Conservation (phyloP, 2,888 invertebrate species). For the Drosophila merina region DNA sequence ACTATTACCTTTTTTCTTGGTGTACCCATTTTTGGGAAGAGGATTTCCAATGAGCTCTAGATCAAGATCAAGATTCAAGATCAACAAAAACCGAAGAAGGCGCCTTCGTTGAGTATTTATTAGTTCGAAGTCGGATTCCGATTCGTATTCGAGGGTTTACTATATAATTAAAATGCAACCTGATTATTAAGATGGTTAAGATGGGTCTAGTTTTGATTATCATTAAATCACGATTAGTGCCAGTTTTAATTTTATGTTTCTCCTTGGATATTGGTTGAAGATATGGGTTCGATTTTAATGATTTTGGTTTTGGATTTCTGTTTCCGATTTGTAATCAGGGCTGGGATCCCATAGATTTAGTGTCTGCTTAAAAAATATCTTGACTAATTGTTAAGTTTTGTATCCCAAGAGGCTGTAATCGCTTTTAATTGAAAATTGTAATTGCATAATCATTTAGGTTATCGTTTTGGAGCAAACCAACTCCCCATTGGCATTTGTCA, state of each 20-base stretch:
- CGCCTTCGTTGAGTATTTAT: constrained; percentile 54
- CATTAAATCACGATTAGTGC: constrained; percentile 47
- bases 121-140: constrained; percentile 47
- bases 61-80: constrained; percentile 1
- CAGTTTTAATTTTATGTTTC: constrained; percentile 11
- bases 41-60: constrained; percentile 5
- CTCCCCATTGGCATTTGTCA: constrained; percentile 15
- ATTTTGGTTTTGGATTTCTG: constrained; percentile 12
- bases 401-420: constrained; percentile 3
- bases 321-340: constrained; percentile 17
- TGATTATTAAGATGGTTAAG: constrained; percentile 24
- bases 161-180: constrained; percentile 63
- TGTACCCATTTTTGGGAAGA: constrained; percentile 1
- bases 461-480: not conserved
- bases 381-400: not conserved
- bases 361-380: not conserved
- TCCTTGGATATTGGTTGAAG: constrained; percentile 11
- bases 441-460: constrained; percentile 7
- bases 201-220: constrained; percentile 36
- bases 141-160: constrained; percentile 30
- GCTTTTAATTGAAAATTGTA: constrained; percentile 7
- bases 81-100: constrained; percentile 5
- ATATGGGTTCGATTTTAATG: constrained; percentile 38
- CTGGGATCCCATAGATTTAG: constrained; percentile 3
- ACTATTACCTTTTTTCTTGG: not conserved